Percentiles rank a stretch among this genome's conserved stretches.
Conservation (phyloP, 2,113 vertebrate species). For the Plectropomus leopardus region DNA sequence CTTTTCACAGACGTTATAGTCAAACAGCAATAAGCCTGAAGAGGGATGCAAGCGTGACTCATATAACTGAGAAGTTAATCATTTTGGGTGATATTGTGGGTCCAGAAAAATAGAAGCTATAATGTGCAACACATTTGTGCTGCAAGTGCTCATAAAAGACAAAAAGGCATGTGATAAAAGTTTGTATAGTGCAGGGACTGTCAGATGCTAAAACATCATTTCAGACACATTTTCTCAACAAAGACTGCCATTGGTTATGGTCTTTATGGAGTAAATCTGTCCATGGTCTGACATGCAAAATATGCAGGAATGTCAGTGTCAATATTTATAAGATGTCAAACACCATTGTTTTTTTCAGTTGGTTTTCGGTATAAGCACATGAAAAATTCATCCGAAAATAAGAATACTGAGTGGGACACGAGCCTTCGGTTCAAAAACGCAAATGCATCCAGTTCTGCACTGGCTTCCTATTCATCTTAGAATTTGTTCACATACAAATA, state of each 20-base stretch:
- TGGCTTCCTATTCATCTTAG: background rate
- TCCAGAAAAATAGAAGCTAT: conserved; percentile 5
- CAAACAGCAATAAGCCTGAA: conserved; percentile 33
- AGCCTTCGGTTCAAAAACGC: background rate
- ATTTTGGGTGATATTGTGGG: conserved; percentile 10
- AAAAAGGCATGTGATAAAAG: conserved; percentile 7
- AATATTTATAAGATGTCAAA: background rate
- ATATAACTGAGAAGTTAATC: conserved; percentile 25
- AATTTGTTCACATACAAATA: background rate
- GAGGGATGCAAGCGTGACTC: conserved; percentile 21
- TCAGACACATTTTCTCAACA: background rate
- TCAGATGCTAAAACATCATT: conserved; percentile 11
- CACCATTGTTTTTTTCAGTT: background rate
- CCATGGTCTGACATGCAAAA: background rate
- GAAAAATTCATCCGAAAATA: background rate
- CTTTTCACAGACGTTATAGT: conserved; percentile 33
- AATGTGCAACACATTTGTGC: conserved; percentile 17
- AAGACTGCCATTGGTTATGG: background rate
- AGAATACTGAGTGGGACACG: background rate
- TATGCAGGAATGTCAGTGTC: background rate
- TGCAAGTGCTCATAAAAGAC: conserved; percentile 30
- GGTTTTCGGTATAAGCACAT: conserved; percentile 1
- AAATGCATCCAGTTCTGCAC: background rate
- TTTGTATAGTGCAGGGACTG: conserved; percentile 5
- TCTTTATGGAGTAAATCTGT: background rate